Evolutionary conservation across 2,113 vertebrate genomes (phyloP).

Genomic region (Pagrus major): DNA sequence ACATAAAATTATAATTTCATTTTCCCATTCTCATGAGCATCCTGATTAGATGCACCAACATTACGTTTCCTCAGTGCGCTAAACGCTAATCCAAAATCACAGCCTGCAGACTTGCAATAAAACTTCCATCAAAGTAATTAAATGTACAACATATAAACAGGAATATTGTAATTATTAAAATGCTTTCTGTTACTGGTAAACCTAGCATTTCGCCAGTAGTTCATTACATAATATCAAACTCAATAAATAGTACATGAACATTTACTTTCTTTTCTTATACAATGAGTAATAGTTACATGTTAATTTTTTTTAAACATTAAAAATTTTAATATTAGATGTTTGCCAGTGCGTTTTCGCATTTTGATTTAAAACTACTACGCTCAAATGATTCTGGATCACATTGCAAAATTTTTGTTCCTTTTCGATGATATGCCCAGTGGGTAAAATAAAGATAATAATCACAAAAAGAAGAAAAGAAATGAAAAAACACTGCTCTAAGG

Average conservation of each 20-base stretch:
- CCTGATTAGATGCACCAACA: slow-evolving; percentile 41
- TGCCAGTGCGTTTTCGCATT: neutral
- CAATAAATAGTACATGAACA: neutral
- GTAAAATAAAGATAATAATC: slow-evolving; percentile 14
- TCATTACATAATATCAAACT: neutral
- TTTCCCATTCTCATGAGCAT: slow-evolving; percentile 41
- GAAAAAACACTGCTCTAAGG: neutral
- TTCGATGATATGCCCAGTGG: neutral
- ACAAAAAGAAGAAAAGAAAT: neutral
- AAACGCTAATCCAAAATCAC: slow-evolving; percentile 40
- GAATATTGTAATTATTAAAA: slow-evolving; percentile 21
- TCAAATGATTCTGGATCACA: neutral
- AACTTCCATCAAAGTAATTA: slow-evolving; percentile 34
- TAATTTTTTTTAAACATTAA: slow-evolving; percentile 5
- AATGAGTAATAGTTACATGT: neutral
- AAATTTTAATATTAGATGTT: neutral
- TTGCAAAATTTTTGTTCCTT: neutral
- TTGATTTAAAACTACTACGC: neutral
- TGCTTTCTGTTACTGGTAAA: neutral
- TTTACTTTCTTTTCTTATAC: neutral
- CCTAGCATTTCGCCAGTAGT: neutral
- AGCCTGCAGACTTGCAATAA: slow-evolving; percentile 41
- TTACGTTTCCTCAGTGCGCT: slow-evolving; percentile 27
- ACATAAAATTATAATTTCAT: slow-evolving; percentile 57
- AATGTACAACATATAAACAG: slow-evolving; percentile 37